These are phyloP conservation scores for Plestiodon gilberti DNA, from an alignment of 2,113 vertebrate genomes.

Conservation along the genomic window DNA sequence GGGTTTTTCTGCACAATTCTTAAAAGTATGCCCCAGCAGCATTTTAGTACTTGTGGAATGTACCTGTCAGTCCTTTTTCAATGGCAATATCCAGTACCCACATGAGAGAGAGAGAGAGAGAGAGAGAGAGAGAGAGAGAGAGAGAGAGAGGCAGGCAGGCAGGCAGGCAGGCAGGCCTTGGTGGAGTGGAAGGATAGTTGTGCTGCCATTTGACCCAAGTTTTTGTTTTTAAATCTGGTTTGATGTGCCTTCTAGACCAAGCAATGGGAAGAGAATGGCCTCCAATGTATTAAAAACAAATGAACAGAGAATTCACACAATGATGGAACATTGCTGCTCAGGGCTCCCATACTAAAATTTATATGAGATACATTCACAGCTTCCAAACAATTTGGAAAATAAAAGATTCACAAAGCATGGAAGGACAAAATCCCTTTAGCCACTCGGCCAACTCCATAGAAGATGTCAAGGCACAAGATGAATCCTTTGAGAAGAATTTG, in stretches of 20 bases:
- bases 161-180: too few species aligned
- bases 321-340: background rate
- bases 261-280: background rate
- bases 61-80: background rate
- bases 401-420: background rate
- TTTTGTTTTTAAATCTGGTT: background rate
- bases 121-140: background rate
- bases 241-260: background rate
- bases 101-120: background rate
- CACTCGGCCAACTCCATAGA: background rate
- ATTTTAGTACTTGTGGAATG: background rate
- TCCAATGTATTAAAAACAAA: background rate
- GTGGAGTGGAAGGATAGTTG: background rate
- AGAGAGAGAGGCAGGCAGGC: too few species aligned
- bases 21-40: background rate
- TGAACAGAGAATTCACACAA: background rate
- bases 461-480: background rate
- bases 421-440: background rate
- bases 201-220: background rate
- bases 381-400: background rate
- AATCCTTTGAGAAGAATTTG: background rate
- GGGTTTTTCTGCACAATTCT: background rate
- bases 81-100: background rate
- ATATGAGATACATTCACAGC: background rate
- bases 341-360: background rate